Conservation (phyloP, 2,888 invertebrate genomes). For the Agrochola litura region DNA sequence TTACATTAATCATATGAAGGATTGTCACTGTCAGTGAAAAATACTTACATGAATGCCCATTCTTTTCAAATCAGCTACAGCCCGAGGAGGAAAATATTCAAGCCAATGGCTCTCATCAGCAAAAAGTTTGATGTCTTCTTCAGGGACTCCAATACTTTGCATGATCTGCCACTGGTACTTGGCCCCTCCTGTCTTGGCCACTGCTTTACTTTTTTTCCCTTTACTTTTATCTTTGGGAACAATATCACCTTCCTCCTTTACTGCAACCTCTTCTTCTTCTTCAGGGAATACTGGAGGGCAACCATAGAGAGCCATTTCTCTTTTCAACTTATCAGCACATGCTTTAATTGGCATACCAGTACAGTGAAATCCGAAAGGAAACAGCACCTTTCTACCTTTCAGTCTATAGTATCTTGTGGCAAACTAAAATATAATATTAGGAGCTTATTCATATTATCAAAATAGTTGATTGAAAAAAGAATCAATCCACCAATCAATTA, state of each 20-base stretch:
- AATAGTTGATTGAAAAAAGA: not conserved
- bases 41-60: slow-evolving; percentile 96
- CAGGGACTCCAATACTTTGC: slow-evolving; percentile 96
- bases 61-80: slow-evolving; percentile 95
- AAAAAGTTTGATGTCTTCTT: slow-evolving; percentile 98
- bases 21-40: not conserved
- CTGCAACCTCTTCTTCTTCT: slow-evolving; percentile 86
- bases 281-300: slow-evolving; percentile 97
- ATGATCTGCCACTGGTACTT: slow-evolving; percentile 99
- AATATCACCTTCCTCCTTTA: slow-evolving; percentile 89
- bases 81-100: slow-evolving; percentile 98
- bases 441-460: not conserved
- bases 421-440: slow-evolving; percentile 91
- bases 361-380: slow-evolving; percentile 99
- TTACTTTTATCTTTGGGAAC: slow-evolving; percentile 92
- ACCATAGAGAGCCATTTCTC: slow-evolving; percentile 98
- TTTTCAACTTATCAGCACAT: slow-evolving; percentile 98
- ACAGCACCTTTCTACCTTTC: slow-evolving; percentile 97
- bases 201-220: slow-evolving; percentile 98
- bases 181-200: slow-evolving; percentile 96
- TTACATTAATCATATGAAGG: no score
- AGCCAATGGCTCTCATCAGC: slow-evolving; percentile 98
- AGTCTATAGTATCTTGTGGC: slow-evolving; percentile 97
- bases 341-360: slow-evolving; percentile 99
- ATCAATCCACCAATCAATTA: no score